Conservation (phyloP, 92 coral and sea anemone species). For the Palythoa grandiflora region DNA sequence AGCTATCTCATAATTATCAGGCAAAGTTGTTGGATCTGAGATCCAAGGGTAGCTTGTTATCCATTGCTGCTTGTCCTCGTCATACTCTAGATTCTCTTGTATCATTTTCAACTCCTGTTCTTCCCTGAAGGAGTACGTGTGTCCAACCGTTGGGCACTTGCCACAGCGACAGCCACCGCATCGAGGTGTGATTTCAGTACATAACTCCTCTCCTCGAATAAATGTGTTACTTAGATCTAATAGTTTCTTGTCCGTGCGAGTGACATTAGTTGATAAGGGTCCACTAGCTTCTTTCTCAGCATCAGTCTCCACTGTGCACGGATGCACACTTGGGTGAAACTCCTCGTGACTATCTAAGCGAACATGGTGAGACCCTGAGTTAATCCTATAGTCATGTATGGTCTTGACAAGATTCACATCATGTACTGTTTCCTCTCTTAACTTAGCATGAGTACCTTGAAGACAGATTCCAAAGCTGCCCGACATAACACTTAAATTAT, state of each 20-base stretch:
- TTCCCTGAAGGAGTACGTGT: constrained; percentile 55
- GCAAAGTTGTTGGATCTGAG: constrained; percentile 65
- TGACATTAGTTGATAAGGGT: not conserved
- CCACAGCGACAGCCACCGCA: constrained; percentile 70
- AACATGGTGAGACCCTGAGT: constrained; percentile 54
- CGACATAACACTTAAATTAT: constrained; percentile 65
- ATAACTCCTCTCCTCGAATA: constrained; percentile 69
- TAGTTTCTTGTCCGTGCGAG: constrained; percentile 44
- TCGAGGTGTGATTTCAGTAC: constrained; percentile 64
- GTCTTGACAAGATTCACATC: constrained; percentile 55
- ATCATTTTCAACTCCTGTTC: constrained; percentile 79
- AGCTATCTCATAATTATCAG: constrained; percentile 68
- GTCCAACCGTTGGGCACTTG: constrained; percentile 42
- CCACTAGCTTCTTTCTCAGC: constrained; percentile 30
- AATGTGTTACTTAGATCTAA: not conserved
- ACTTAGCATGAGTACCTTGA: constrained; percentile 63
- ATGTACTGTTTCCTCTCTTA: constrained; percentile 44
- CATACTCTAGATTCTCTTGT: constrained; percentile 70
- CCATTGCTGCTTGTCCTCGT: constrained; percentile 69
- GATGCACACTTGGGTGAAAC: not conserved
- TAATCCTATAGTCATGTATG: constrained; percentile 48
- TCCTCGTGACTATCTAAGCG: constrained; percentile 3
- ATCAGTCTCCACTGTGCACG: not conserved
- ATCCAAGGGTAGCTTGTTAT: constrained; percentile 80
- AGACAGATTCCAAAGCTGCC: constrained; percentile 59